Evolutionary conservation across 2,797 vertebrate genomes (phyloP), one percentile per base, ranked within the genome.

Genomic region (Pagetopsis macropterus): DNA sequence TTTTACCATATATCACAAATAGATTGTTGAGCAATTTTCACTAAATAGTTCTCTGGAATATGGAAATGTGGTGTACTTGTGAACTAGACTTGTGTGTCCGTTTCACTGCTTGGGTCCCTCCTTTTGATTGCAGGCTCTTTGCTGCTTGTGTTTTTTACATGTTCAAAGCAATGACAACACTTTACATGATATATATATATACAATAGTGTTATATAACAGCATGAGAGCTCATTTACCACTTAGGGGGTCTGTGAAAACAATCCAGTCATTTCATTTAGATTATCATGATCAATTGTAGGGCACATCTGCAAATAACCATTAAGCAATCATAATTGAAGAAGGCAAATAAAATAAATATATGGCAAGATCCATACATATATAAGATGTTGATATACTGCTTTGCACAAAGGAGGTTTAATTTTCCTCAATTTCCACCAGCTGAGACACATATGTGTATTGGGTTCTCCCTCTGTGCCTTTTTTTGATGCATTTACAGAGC

Each of bases 91-190:
- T 21, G 33, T 52, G 44, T 63, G 65, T 70, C 66, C 33, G 64
- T 61, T 12, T 12, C 69, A 67, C 58, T 52, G 66, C 5, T 33
- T 31, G 27, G 64, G 27, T 75, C 19, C 19, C 9, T 43, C 23
- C 55, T 27, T 45, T 65, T 65, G 57, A 52, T 64, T 73, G 41
- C 6, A 58, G 5, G 17, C 9, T 9, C 43, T 12, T 65, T 52
- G 33, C 21, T 61, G 37, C 61, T 52, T 41, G 15, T 66, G 63
- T 58, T 57, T 43, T 63, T 67, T 58, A 64, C 48, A 64, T 62
- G 58, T 68, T 54, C 57, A 48, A 37, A 58, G 27, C n/a, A 69
- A 52, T 57, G 49, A 59, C 44, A 57, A 50, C 17, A 61, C 0
- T 9, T 17, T 17, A 48, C 23, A 63, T 48, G 41, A 54, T 27